phyloP scores from a whole-genome alignment of 2,888 invertebrate species.

The Drosophila sordidapex region DNA sequence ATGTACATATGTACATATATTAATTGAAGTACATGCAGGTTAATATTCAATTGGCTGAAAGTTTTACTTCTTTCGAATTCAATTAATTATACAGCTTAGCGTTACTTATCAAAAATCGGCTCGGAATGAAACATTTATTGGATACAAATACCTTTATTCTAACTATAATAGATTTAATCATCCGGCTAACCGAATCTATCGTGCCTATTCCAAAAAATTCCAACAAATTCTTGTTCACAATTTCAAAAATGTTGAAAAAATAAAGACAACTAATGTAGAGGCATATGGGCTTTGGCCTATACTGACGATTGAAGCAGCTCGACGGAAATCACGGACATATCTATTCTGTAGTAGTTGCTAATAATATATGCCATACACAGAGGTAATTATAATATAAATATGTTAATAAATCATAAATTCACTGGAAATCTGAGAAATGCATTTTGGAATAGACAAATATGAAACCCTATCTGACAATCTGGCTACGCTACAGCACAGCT shows the following conservation, averaged over 20 bases:
- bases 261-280: background rate
- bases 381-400: background rate
- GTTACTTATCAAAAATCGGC: conserved; percentile 19
- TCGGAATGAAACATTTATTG: conserved; percentile 20
- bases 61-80: conserved; percentile 10
- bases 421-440: background rate
- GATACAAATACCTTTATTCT: conserved; percentile 24
- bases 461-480: conserved; percentile 50
- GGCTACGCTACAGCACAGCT: conserved; percentile 59
- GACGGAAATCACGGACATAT: background rate
- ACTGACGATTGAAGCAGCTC: background rate
- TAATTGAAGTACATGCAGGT: background rate
- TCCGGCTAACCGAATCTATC: conserved; percentile 29
- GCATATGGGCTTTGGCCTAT: too few species aligned
- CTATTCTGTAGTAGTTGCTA: background rate
- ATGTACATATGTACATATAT: background rate
- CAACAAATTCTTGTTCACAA: background rate
- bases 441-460: conserved; percentile 34
- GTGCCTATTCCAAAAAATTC: conserved; percentile 15
- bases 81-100: conserved; percentile 5
- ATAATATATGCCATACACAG: background rate
- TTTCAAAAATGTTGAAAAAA: background rate
- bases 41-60: conserved; percentile 4
- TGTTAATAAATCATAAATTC: background rate
- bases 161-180: conserved; percentile 32